Conservation (phyloP, 2,888 invertebrate species). For the Geotrupes spiniger region DNA sequence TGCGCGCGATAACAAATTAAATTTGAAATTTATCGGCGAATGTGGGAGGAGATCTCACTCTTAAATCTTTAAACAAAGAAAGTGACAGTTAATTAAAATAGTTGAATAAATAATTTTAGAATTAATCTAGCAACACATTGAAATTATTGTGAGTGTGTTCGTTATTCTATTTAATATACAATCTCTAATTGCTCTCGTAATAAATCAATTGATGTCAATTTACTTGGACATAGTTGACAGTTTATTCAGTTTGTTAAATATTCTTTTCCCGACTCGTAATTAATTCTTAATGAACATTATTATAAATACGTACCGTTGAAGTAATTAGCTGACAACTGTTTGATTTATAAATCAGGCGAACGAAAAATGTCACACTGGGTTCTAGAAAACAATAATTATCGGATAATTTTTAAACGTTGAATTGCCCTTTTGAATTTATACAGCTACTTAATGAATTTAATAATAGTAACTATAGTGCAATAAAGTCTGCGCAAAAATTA, state of each 20-base stretch:
- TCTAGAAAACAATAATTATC: background rate
- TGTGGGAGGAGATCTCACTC: too few species aligned
- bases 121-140: too few species aligned
- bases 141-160: too few species aligned
- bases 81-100: too few species aligned
- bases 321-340: conserved; percentile 12
- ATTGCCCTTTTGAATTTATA: background rate
- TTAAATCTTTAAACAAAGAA: too few species aligned
- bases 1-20: too few species aligned
- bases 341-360: conserved; percentile 6
- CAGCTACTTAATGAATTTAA: background rate
- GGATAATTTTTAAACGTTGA: conserved; percentile 2
- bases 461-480: background rate
- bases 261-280: conserved; percentile 8
- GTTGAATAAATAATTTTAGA: too few species aligned
- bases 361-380: background rate
- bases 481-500: conserved; percentile 1
- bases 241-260: conserved; percentile 13
- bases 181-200: conserved; percentile 11
- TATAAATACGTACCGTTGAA: background rate
- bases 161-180: too few species aligned
- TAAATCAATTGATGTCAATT: conserved; percentile 14
- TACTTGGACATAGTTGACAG: conserved; percentile 13
- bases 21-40: too few species aligned
- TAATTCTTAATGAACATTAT: conserved; percentile 10